phyloP scores from a whole-genome alignment of 2,797 vertebrate species.

The Rhincodon typus region DNA sequence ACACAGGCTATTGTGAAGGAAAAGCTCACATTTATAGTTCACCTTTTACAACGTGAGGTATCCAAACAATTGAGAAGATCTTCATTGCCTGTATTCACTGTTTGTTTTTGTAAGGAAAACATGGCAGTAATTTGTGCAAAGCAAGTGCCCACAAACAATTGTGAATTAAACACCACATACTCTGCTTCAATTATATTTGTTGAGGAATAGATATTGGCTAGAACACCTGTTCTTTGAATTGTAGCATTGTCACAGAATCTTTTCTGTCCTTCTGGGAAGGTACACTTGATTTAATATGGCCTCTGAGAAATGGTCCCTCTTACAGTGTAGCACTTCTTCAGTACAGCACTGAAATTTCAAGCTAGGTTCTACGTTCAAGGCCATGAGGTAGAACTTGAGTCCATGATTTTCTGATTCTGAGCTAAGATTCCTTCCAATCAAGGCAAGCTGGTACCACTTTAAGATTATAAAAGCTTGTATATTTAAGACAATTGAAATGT shows the following conservation, averaged over 20 bases:
- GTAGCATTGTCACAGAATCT: no score
- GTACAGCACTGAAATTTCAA: background rate
- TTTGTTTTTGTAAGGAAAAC: background rate
- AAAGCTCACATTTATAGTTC: background rate
- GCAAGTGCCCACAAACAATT: background rate
- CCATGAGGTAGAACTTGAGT: background rate
- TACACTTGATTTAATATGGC: background rate
- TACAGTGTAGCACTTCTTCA: background rate
- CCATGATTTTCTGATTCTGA: background rate
- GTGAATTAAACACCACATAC: background rate
- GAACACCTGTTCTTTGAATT: background rate
- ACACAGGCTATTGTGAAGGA: background rate
- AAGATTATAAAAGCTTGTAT: background rate
- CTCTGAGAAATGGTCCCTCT: background rate
- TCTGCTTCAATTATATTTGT: background rate
- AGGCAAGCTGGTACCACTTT: no score
- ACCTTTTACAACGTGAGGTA: background rate
- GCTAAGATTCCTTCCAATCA: background rate
- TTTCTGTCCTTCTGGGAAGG: background rate
- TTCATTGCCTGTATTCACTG: background rate
- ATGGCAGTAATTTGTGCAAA: no score
- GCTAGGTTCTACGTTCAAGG: background rate
- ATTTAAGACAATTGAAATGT: background rate
- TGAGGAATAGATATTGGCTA: background rate
- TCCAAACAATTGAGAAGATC: background rate